Evolutionary conservation across 1,140 invertebrate species (phyloP).

Genomic region (Apis mellifera): DNA sequence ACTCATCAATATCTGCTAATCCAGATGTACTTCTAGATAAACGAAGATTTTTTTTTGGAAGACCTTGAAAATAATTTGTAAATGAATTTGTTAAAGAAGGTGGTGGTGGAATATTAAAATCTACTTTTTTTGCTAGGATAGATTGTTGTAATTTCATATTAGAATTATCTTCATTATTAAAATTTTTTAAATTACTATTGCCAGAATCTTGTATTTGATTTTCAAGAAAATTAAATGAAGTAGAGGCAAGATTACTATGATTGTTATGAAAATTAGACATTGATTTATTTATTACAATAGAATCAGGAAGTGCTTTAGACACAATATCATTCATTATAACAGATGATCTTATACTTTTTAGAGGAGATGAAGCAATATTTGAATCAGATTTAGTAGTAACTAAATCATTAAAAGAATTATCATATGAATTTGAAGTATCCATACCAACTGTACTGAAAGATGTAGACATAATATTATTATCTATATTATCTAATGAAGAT

Average conservation of each 20-base stretch:
- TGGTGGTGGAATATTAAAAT: conserved; percentile 70
- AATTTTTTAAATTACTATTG: conserved; percentile 25
- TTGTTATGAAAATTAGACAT: conserved; percentile 65
- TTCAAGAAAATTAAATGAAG: conserved; percentile 74
- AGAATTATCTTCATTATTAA: conserved; percentile 43
- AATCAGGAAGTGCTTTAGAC: conserved; percentile 29
- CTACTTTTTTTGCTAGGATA: conserved; percentile 54
- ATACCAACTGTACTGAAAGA: conserved; percentile 69
- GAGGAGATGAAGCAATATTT: conserved; percentile 24
- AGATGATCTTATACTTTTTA: conserved; percentile 34
- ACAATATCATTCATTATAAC: conserved; percentile 37
- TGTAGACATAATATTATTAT: conserved; percentile 72
- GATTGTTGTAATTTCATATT: conserved; percentile 42
- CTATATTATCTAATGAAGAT: conserved; percentile 60
- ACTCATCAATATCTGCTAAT: conserved; percentile 70
- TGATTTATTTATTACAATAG: conserved; percentile 24
- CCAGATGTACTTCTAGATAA: conserved; percentile 72
- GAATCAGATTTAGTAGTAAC: conserved; percentile 42
- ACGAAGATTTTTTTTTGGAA: conserved; percentile 75
- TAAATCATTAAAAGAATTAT: conserved; percentile 36
- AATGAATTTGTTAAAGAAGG: conserved; percentile 73
- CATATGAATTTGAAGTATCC: conserved; percentile 50
- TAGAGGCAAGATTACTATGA: conserved; percentile 75
- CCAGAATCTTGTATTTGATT: conserved; percentile 34
- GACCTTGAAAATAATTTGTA: conserved; percentile 76